Base-by-base conservation (phyloP, 2,113 vertebrate genomes). In the Panurus biarmicus region DNA sequence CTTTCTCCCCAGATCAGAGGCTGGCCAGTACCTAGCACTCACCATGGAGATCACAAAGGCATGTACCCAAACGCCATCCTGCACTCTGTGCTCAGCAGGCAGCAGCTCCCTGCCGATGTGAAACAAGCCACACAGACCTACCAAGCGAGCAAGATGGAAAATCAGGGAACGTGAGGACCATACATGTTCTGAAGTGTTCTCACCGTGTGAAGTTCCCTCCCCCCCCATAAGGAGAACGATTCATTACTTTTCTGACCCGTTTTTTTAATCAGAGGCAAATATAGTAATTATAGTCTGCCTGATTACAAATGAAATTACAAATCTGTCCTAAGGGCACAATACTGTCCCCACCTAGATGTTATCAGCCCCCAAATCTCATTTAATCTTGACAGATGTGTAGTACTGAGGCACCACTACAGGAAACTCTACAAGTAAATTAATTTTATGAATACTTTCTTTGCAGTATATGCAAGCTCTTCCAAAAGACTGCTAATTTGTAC, bases 281-380 rank as follows among this genome's bases (percentile, higher is more conserved):
- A 62, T 31, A 71, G 86, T 85, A 95, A 94, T 95, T 94, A 95
- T 79, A 88, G 67, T 80, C 79, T 40, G 28, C 48, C 51, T 89
- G 88, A 96, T 94, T 90, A 89, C 69, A 92, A 84, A 62, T 26
- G 51, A 93, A 93, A 95, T 95, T 94, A 96, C 83, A 67, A 71
- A 60, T 71, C 88, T 93, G 65, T 53, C 94, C 83, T 90, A 74
- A 90, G 76, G 90, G 95, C 88, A 95, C 53, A 89, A 57, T 1
- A 80, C 36, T 74, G 72, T 81, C 57, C 83, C 65, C 36, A 89
- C 45, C 38, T 90, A 87, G 31, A 77, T 57, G 38, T 36, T 90
- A 90, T 65, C 76, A 51, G 82, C 22, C 53, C 69, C n/a, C 56
- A 92, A 56, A 88, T 88, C 76, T 94, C 83, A 95, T 93, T 93